These are phyloP conservation scores for Rhagonycha lutea DNA, from an alignment of 2,888 invertebrate genomes.

Conservation along the genomic window DNA sequence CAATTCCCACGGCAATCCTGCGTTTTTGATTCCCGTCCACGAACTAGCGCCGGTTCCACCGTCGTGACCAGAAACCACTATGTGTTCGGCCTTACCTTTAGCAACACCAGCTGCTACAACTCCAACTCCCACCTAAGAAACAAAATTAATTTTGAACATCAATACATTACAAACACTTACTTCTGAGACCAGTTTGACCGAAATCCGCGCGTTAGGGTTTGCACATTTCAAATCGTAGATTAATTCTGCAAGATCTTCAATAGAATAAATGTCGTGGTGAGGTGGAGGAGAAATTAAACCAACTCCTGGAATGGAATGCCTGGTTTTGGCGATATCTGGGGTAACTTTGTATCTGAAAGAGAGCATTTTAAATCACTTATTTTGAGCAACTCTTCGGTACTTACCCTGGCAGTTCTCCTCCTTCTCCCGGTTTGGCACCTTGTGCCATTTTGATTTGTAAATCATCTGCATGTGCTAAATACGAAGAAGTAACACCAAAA, in stretches of 20 bases:
- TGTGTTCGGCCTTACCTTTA: slow-evolving; percentile 98
- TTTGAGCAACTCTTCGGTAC: not conserved
- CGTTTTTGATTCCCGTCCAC: slow-evolving; percentile 98
- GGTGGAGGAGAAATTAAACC: slow-evolving; percentile 98
- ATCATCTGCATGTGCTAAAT: slow-evolving; percentile 96
- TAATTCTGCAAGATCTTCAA: slow-evolving; percentile 96
- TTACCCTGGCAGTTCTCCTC: slow-evolving; percentile 89
- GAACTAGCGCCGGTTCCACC: slow-evolving; percentile 99
- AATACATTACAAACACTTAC: slow-evolving; percentile 20
- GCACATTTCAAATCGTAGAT: slow-evolving; percentile 98
- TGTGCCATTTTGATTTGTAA: slow-evolving; percentile 99
- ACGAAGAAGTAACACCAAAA: slow-evolving; percentile 97
- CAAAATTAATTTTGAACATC: not conserved
- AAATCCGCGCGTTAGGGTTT: slow-evolving; percentile 92
- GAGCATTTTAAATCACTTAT: slow-evolving; percentile 6
- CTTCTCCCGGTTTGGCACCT: slow-evolving; percentile 99
- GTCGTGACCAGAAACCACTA: slow-evolving; percentile 98
- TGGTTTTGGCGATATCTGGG: slow-evolving; percentile 90
- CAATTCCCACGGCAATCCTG: slow-evolving; percentile 98
- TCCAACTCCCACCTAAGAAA: slow-evolving; percentile 82
- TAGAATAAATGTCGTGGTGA: slow-evolving; percentile 99
- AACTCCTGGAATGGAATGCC: slow-evolving; percentile 95
- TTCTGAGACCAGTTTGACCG: slow-evolving; percentile 97
- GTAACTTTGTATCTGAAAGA: slow-evolving; percentile 75
- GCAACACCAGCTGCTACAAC: slow-evolving; percentile 99